These are phyloP conservation scores for Lamellibrachia satsuma DNA, from an alignment of 2,888 invertebrate genomes.

Conservation along the genomic window DNA sequence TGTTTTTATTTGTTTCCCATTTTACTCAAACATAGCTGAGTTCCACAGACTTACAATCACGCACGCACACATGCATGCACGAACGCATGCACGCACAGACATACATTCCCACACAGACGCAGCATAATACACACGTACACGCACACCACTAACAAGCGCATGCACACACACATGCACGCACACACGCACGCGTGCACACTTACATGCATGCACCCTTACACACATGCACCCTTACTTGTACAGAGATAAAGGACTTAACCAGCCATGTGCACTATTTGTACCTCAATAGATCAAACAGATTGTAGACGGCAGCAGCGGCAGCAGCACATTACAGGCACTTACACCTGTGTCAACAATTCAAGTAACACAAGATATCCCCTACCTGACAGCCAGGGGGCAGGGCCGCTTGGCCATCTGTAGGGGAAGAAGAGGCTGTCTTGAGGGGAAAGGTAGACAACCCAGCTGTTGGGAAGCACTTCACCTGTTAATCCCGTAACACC, in stretches of 20 bases:
- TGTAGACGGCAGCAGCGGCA: background rate
- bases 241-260: background rate
- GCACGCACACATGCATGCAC: too few species aligned
- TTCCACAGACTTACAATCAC: too few species aligned
- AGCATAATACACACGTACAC: too few species aligned
- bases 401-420: background rate
- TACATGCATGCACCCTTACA: background rate
- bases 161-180: background rate
- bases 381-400: background rate
- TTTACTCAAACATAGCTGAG: too few species aligned
- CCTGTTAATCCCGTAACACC: background rate
- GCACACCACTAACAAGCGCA: too few species aligned
- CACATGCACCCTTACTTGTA: background rate
- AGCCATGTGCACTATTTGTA: background rate
- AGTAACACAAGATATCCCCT: background rate
- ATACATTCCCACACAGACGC: too few species aligned
- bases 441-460: background rate
- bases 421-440: background rate
- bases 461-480: background rate
- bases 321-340: background rate
- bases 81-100: too few species aligned
- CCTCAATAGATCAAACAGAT: background rate
- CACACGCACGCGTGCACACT: background rate
- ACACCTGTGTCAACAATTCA: conserved; percentile 10
- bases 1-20: too few species aligned